A percentile compares a stretch with the other conserved stretches of the same genome.
Conservation (phyloP, 2,888 invertebrate genomes). For the Meghimatium bilineatum region DNA sequence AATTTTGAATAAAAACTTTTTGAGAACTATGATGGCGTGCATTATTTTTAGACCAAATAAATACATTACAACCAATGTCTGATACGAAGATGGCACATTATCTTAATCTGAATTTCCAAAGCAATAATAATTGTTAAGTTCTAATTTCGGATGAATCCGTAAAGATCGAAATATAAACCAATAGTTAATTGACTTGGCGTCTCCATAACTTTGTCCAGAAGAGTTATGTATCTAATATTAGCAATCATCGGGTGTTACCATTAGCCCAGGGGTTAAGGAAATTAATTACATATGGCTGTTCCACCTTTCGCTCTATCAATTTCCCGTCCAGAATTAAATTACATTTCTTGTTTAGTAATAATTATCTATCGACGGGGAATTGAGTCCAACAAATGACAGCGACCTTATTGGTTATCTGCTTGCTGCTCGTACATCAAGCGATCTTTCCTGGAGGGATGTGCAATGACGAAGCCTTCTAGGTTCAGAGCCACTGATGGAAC, state of each 20-base stretch:
- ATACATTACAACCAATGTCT: no score
- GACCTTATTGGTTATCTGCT: background rate
- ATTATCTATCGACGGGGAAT: conserved; percentile 20
- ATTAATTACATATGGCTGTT: background rate
- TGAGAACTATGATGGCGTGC: no score
- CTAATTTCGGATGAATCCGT: no score
- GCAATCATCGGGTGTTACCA: conserved; percentile 27
- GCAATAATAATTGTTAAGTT: no score
- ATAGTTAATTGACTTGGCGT: conserved; percentile 4
- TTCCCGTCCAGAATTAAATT: conserved; percentile 18
- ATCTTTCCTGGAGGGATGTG: background rate
- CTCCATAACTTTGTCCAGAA: background rate
- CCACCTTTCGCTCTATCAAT: background rate
- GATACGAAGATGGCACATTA: no score
- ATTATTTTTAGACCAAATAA: no score
- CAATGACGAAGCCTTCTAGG: background rate
- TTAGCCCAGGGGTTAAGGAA: conserved; percentile 21
- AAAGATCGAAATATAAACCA: conserved; percentile 5
- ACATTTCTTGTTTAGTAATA: conserved; percentile 34
- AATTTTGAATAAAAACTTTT: no score
- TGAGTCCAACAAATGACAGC: background rate
- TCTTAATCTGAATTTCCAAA: no score
- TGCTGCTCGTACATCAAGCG: background rate
- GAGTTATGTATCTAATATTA: conserved; percentile 14
- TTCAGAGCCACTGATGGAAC: background rate